Evolutionary conservation across 2,113 vertebrate species (phyloP).

Genomic region (Mobula hypostoma): DNA sequence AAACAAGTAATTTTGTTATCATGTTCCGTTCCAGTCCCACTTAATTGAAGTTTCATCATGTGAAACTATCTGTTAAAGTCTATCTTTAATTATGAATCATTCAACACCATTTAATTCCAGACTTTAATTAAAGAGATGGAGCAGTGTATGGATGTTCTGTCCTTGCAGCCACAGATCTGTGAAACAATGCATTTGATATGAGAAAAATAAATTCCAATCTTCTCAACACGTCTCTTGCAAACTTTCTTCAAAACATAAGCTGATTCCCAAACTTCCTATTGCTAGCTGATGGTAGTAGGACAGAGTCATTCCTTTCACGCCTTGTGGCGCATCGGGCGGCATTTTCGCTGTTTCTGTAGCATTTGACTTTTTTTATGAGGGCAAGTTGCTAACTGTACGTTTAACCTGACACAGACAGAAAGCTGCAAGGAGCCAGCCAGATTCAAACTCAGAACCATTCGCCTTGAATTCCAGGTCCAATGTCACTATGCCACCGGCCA

Average conservation of each 20-base stretch:
- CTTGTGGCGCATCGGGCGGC: too few relatives aligned
- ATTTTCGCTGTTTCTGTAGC: too few relatives aligned
- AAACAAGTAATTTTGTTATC: conserved; percentile 11
- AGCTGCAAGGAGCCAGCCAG: too few relatives aligned
- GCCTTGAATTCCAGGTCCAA: too few relatives aligned
- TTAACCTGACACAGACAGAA: too few relatives aligned
- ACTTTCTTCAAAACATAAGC: background rate
- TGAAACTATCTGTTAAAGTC: background rate
- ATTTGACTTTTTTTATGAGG: too few relatives aligned
- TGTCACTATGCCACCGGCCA: too few relatives aligned
- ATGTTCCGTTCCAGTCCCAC: background rate
- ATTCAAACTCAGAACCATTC: too few relatives aligned
- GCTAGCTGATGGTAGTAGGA: background rate
- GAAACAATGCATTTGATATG: background rate
- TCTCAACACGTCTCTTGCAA: background rate
- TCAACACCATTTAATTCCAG: background rate
- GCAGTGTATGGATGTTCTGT: background rate
- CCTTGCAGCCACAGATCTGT: background rate
- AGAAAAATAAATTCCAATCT: background rate
- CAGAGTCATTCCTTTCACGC: too few relatives aligned
- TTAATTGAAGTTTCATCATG: conserved; percentile 29
- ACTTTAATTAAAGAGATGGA: conserved; percentile 18
- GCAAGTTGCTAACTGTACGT: too few relatives aligned
- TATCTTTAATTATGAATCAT: conserved; percentile 21
- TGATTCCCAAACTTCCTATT: background rate